Base-by-base conservation (phyloP, 92 coral and sea anemone species). In the Actinernus sp. region DNA sequence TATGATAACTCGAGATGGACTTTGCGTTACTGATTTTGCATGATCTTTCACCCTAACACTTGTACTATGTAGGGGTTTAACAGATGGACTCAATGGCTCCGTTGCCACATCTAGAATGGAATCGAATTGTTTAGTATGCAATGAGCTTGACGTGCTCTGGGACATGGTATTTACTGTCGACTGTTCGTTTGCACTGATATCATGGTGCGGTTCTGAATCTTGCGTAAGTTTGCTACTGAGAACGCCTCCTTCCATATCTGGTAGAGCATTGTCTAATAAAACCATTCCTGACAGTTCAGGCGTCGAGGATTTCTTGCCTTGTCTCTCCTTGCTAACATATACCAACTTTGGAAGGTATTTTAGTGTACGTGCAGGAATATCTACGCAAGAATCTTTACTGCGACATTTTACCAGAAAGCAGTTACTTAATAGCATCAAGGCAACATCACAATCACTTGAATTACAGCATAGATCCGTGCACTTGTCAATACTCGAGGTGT, bases 351-450 rank as follows among this genome's bases (percentile, higher is more conserved):
- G 88, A 25, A 61, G 78, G 68, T 83, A 94, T 46, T 77, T 89
- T 37, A 40, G 73, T 17, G 90, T 90, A 37, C 83, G 81, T 16
- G 77, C 90, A 55, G 98, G 98, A n/a, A 87, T 87, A 47, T 92
- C 65, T 37, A 58, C 65, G 46, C 98, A 94, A n/a, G 74, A 77
- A 7, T 26, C 68, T n/a, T 73, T 63, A 69, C 75, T 40, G 19
- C 51, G 50, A 50, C 96, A 90, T 13, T 63, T 12, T 18, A 90
- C 92, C 4, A 83, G 59, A 17, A 86, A 90, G 76, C 96, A 90
- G 61, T 85, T 65, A 10, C 49, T 65, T n/a, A 86, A 59, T n/a
- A 90, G 40, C 75, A 86, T 61, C 63, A 90, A 40, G 1, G 92
- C 96, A 3, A 90, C 83, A 50, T 90, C 78, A 53, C 96, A 90